phyloP scores from a whole-genome alignment of 2,797 vertebrate species.

The Brachyalestes nurse region DNA sequence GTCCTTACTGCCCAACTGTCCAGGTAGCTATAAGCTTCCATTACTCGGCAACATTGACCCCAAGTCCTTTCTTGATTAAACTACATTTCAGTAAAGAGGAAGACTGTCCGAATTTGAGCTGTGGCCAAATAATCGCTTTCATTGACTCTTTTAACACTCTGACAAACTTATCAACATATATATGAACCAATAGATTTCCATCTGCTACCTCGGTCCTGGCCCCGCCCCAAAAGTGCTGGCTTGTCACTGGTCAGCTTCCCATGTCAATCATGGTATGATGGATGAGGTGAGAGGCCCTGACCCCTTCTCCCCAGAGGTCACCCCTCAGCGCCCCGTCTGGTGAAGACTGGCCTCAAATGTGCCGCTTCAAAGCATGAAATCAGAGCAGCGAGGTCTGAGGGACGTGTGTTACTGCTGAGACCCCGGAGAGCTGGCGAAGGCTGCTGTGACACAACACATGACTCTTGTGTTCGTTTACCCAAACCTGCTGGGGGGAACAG shows the following conservation, averaged over 20 bases:
- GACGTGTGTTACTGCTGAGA: background rate
- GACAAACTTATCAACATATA: slow-evolving; percentile 62
- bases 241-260: slow-evolving; percentile 81
- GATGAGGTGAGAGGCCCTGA: slow-evolving; percentile 83
- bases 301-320: slow-evolving; percentile 78
- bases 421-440: background rate
- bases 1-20: no score
- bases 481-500: slow-evolving; percentile 20
- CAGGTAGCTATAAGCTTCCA: background rate
- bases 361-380: slow-evolving; percentile 41
- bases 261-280: slow-evolving; percentile 84
- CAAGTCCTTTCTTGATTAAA: no score
- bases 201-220: slow-evolving; percentile 69
- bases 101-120: background rate
- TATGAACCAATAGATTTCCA: slow-evolving; percentile 64
- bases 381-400: background rate
- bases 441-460: background rate
- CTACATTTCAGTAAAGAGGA: background rate
- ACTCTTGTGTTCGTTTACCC: slow-evolving; percentile 8
- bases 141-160: background rate
- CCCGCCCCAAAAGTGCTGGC: slow-evolving; percentile 53
- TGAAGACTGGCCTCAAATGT: slow-evolving; percentile 23
- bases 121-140: background rate
- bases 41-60: background rate
- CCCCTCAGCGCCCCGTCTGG: slow-evolving; percentile 74